Conservation (phyloP, 2,113 vertebrate genomes). For the Sardina pilchardus region DNA sequence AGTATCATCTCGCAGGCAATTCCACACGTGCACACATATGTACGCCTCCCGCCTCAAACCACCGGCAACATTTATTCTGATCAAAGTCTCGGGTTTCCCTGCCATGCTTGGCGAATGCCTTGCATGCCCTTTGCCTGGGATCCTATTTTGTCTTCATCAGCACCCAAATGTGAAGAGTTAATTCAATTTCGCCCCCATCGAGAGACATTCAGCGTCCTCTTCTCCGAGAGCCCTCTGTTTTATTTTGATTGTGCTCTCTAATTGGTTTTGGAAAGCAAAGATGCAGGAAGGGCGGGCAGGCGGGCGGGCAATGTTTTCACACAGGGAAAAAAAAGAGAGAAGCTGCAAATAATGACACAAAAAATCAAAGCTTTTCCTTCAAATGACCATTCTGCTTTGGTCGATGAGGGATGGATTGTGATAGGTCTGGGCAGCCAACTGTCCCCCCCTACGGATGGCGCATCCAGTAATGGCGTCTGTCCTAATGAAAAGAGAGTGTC, state of each 20-base stretch:
- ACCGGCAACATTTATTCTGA: conserved; percentile 19
- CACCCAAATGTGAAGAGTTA: conserved; percentile 61
- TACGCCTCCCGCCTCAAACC: not conserved
- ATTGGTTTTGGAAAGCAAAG: conserved; percentile 59
- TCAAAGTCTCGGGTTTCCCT: not conserved
- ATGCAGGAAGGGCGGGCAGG: not conserved
- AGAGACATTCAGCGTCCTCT: not conserved
- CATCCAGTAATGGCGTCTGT: not conserved
- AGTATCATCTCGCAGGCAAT: not conserved
- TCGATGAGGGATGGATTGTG: conserved; percentile 22
- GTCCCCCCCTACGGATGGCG: not conserved
- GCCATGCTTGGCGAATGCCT: conserved; percentile 14
- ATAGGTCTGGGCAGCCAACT: conserved; percentile 21
- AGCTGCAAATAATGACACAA: conserved; percentile 68
- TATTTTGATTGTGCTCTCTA: conserved; percentile 59
- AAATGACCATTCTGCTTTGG: conserved; percentile 29
- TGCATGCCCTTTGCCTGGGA: conserved; percentile 45
- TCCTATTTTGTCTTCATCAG: conserved; percentile 66
- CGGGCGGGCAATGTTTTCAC: not conserved
- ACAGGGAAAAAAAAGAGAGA: conserved; percentile 49
- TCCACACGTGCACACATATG: not conserved
- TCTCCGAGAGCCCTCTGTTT: conserved; percentile 20
- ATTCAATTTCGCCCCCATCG: conserved; percentile 53
- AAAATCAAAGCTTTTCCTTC: conserved; percentile 50
- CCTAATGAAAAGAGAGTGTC: conserved; percentile 35